Base-by-base conservation (phyloP, 2,888 invertebrate genomes). In the Drosophila kambysellisi region DNA sequence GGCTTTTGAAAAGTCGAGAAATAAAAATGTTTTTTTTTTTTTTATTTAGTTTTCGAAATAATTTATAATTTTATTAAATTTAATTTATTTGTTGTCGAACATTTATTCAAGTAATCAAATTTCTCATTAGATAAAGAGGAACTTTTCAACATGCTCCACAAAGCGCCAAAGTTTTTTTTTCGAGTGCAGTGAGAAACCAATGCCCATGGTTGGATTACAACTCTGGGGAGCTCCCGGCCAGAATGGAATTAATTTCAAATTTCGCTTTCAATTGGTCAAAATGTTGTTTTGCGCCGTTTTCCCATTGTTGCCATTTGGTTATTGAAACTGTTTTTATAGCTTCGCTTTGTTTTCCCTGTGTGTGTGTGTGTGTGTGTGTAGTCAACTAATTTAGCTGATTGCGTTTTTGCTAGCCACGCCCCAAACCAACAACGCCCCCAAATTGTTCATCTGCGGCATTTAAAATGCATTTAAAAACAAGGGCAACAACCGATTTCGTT, bases 231-330 rank as follows among this genome's bases (percentile, higher is more conserved):
- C 59, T 48, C 12, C 25, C 58, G 58, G 61, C 61, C 81, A 56
- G 58, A 61, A 39, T 39, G 72, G 74, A 79, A 85, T 85, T 89
- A 75, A 87, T 85, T 84, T 88, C 82, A 70, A 84, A 79, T 82
- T 85, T 83, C 80, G 74, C 85, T 85, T 85, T 85, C 82, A 77
- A 77, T 87, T 75, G 66, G 35, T n/a, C 57, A 37, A 48, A 50
- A 43, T 58, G 29, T 54, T 50, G 61, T 64, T 67, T 67, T 65
- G 17, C 54, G 8, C 54, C 64, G 72, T 59, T 66, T 61, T 54
- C 29, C 33, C 41, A 53, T 52, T 72, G 65, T 58, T 69, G 48
- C 57, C 70, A 58, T 56, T 75, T 65, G 69, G 71, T 70, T 79
- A 84, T 79, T 76, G 82, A 76, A 82, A 75, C 71, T 64, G 48